These are phyloP conservation scores for Caenorhabditis auriculariae DNA, from an alignment of 2,888 invertebrate species.

Conservation along the genomic window DNA sequence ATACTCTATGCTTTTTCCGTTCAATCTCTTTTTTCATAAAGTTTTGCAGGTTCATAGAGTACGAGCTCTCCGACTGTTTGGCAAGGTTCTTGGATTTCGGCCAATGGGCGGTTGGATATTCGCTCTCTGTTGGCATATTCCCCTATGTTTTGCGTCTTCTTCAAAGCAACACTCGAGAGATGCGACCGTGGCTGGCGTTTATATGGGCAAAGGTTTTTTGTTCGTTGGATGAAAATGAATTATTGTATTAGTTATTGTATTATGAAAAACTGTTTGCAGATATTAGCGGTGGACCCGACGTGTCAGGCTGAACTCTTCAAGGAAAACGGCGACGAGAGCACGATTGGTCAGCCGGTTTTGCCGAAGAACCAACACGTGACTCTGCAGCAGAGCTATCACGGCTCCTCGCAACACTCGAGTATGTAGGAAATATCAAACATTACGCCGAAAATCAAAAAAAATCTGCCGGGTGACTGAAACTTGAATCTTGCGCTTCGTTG, in stretches of 20 bases:
- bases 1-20: not conserved
- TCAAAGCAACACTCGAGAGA: constrained; percentile 76
- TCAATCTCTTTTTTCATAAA: not conserved
- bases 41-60: constrained; percentile 81
- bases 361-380: too few relatives aligned
- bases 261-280: constrained; percentile 17
- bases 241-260: not conserved
- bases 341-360: too few relatives aligned
- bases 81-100: constrained; percentile 91
- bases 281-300: constrained; percentile 89
- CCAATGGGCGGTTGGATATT: constrained; percentile 82
- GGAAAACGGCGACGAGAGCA: constrained; percentile 34
- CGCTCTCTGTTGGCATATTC: constrained; percentile 91
- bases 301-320: constrained; percentile 82
- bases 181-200: constrained; percentile 88
- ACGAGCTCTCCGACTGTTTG: constrained; percentile 87
- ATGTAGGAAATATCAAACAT: too few relatives aligned
- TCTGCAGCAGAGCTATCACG: too few relatives aligned
- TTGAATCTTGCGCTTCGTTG: too few relatives aligned
- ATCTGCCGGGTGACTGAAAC: too few relatives aligned
- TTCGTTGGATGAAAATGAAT: not conserved
- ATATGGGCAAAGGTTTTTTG: constrained; percentile 84
- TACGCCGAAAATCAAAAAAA: too few relatives aligned
- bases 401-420: too few relatives aligned
- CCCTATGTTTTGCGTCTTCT: constrained; percentile 91